These are phyloP conservation scores for Atta cephalotes DNA, from an alignment of 1,140 invertebrate genomes.

Conservation along the genomic window DNA sequence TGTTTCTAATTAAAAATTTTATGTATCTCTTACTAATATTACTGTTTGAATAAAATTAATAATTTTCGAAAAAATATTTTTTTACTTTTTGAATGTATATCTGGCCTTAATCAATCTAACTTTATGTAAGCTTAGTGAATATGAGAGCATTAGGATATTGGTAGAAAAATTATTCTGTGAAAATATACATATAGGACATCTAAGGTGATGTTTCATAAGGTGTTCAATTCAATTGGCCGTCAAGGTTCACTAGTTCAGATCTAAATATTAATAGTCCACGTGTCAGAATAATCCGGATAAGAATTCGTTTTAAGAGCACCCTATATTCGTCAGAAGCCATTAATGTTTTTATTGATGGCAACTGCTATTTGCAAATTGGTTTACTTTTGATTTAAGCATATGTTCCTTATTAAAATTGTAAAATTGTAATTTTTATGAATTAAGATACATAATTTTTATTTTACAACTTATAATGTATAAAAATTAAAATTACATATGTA, in stretches of 20 bases:
- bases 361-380: background rate
- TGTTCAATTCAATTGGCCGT: conserved; percentile 58
- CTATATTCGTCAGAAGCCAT: conserved; percentile 6
- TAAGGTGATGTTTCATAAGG: background rate
- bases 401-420: background rate
- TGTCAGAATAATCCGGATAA: conserved; percentile 37
- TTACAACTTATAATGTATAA: background rate
- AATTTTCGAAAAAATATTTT: too few relatives aligned
- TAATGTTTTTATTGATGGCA: conserved; percentile 12
- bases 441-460: background rate
- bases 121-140: background rate
- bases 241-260: conserved; percentile 58
- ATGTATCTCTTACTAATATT: too few relatives aligned
- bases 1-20: too few relatives aligned
- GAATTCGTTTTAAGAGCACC: conserved; percentile 48
- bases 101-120: background rate
- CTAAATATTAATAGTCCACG: conserved; percentile 55
- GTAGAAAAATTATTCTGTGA: conserved; percentile 24
- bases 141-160: conserved; percentile 1
- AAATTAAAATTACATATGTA: background rate
- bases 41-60: too few relatives aligned
- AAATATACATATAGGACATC: conserved; percentile 31
- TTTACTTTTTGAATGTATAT: too few relatives aligned
- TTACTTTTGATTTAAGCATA: background rate
- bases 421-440: background rate